Evolutionary conservation across 2,888 invertebrate genomes (phyloP).

Genomic region (Limnephilus rhombicus): DNA sequence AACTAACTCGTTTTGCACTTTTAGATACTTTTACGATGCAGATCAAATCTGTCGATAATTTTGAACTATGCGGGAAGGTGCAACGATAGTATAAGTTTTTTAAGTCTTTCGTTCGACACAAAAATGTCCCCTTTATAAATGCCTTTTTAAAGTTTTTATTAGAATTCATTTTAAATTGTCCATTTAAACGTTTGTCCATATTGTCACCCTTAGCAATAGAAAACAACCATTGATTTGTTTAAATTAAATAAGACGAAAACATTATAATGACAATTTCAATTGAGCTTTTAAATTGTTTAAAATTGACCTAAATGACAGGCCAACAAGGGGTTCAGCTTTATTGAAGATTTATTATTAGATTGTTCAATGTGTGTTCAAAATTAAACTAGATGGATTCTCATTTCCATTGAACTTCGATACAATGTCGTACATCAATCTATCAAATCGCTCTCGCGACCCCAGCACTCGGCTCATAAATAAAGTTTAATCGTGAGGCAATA

Average conservation of each 20-base stretch:
- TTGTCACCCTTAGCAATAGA: not conserved
- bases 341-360: constrained; percentile 31
- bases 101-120: not conserved
- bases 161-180: not conserved
- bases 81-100: not conserved
- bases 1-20: not conserved
- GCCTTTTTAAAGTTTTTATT: not conserved
- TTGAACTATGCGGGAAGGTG: not conserved
- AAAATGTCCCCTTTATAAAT: not conserved
- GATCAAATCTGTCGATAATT: not conserved
- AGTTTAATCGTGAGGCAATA: constrained; percentile 65
- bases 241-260: constrained; percentile 16
- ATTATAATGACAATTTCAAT: constrained; percentile 23
- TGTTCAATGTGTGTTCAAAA: constrained; percentile 26
- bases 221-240: not conserved
- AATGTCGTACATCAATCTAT: constrained; percentile 62
- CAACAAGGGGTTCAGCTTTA: constrained; percentile 28
- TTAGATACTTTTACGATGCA: not conserved
- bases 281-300: constrained; percentile 41
- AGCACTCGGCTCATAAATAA: constrained; percentile 62
- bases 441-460: constrained; percentile 50
- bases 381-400: constrained; percentile 17
- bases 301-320: constrained; percentile 20
- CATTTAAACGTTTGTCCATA: not conserved
- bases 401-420: constrained; percentile 48